Evolutionary conservation across 1,140 invertebrate genomes (phyloP), one percentile per base, ranked within the genome.

Genomic region (Solen grandis): DNA sequence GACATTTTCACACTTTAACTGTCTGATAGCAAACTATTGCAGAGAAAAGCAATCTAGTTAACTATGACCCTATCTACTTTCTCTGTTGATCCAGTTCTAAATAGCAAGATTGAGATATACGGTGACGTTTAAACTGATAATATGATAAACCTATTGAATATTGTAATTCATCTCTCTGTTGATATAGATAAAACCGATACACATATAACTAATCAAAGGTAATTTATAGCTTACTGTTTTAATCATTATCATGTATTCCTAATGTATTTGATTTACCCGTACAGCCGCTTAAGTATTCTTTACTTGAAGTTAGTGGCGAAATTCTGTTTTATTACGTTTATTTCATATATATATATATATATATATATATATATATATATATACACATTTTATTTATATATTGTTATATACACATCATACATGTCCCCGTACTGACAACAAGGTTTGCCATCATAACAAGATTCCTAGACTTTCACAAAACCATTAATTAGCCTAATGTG

Each of bases 1-100:
- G 73, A 76, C 73, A 76, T 31, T 73, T 76, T 76, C 73, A 76
- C 73, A 76, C 73, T 50, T 76, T 52, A 38, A n/a, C 59, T 54
- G 38, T 76, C 73, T 46, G 73, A 76, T 76, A n/a, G 63, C 2
- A n/a, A 63, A 46, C 27, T 62, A 62, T 59, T 59, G 52, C 54
- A 73, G 60, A 73, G 38, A n/a, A 36, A 10, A 59, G 57, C 54
- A 59, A 73, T 57, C 69, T 73, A 13, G 54, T 59, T 73, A 59
- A 38, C 14, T 36, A 59, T 52, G 35, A 63, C 60, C 69, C 69
- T 73, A 33, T 59, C 35, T 38, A 33, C 22, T 19, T 36, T 25
- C 27, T 35, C 54, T 35, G 31, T 13, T 73, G 54, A 73, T 36
- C 69, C 31, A 55, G 14, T 73, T 55, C 69, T 73, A 59, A 73